These are phyloP conservation scores for Plutella xylostella DNA, from an alignment of 2,888 invertebrate genomes.

Conservation along the genomic window DNA sequence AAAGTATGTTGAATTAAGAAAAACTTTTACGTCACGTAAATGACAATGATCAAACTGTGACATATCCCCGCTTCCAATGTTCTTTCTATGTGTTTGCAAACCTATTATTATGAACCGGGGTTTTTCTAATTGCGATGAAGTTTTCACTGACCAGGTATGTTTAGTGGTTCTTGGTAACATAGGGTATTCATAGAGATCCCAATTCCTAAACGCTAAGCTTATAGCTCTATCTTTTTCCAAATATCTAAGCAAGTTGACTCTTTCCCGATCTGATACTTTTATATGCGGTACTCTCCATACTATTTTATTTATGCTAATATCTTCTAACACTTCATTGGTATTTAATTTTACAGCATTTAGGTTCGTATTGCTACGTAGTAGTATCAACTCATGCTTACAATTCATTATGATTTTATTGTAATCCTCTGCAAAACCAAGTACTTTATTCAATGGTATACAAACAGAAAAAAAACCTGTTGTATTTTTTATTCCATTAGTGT, in stretches of 20 bases:
- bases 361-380: no score
- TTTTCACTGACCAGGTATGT: constrained; percentile 28
- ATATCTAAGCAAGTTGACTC: constrained; percentile 7
- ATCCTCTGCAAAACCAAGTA: no score
- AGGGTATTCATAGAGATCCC: constrained; percentile 36
- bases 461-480: no score
- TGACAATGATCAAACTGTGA: constrained; percentile 23
- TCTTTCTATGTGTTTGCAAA: constrained; percentile 35
- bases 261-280: constrained; percentile 4
- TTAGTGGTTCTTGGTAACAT: constrained; percentile 26
- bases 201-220: constrained; percentile 28
- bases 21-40: constrained; percentile 8
- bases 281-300: constrained; percentile 1
- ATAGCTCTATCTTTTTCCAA: constrained; percentile 25
- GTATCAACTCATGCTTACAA: no score
- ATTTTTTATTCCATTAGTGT: no score
- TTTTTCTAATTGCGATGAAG: constrained; percentile 30
- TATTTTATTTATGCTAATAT: no score
- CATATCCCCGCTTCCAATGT: constrained; percentile 19
- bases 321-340: no score
- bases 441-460: no score
- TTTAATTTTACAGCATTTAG: no score
- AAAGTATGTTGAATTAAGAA: constrained; percentile 10
- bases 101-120: constrained; percentile 32
- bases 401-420: no score